These are phyloP conservation scores for Ornithorhynchus anatinus DNA, from an alignment of 2,113 vertebrate genomes.

Conservation along the genomic window DNA sequence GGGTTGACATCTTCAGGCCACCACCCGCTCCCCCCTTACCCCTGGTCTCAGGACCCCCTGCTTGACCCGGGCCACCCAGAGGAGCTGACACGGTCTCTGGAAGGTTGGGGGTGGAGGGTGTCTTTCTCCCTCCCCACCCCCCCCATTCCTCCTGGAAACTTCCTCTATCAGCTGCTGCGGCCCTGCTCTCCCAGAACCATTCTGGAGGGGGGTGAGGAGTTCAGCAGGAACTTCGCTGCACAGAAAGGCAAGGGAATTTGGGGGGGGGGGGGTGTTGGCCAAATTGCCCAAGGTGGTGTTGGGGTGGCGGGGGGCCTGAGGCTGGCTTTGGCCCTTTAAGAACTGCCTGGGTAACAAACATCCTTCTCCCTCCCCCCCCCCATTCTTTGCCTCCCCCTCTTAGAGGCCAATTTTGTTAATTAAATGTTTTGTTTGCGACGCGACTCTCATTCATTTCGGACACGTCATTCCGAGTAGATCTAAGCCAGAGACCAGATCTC, in stretches of 20 bases:
- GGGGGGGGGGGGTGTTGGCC: not conserved
- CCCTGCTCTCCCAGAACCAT: conserved; percentile 27
- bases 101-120: too few species aligned
- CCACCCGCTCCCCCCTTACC: too few species aligned
- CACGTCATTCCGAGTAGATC: conserved; percentile 96
- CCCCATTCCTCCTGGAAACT: conserved; percentile 35
- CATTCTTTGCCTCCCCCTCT: conserved; percentile 72
- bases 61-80: not conserved
- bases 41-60: not conserved
- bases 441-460: conserved; percentile 99
- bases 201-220: not conserved
- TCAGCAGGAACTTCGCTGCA: not conserved
- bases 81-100: too few species aligned
- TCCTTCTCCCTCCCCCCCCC: conserved; percentile 51
- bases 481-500: conserved; percentile 99
- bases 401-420: conserved; percentile 99
- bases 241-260: not conserved
- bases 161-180: conserved; percentile 10
- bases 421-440: conserved; percentile 99
- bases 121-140: conserved; percentile 13
- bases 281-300: not conserved
- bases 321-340: conserved; percentile 82
- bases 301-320: not conserved
- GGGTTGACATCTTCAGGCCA: not conserved
- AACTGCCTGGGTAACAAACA: conserved; percentile 68